Base-by-base conservation (phyloP, 2,797 vertebrate species). In the Notolepis coatsorum region DNA sequence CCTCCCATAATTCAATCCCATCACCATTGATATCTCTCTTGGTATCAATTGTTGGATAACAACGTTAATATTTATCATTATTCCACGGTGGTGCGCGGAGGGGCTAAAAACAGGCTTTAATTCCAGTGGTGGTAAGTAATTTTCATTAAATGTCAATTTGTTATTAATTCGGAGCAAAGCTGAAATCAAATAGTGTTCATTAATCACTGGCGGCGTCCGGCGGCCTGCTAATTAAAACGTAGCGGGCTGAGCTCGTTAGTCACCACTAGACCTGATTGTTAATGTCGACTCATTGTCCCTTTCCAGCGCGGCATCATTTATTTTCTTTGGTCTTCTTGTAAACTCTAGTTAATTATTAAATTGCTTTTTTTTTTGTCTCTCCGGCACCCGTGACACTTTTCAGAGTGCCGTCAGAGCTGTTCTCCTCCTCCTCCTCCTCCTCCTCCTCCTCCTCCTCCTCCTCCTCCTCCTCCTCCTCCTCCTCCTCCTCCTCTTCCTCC, bases 71-170 rank as follows among this genome's bases (percentile, higher is more conserved):
- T 88, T 55, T 13, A 49, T 86, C 88, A 80, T 87, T 87, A 80
- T 86, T 82, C 83, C 83, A 82, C 58, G 61, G 45, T 71, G 72
- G 52, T 57, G 72, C 71, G 73, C 76, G 84, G 83, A 81, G 68
- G 73, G 67, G 75, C 77, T 77, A 81, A 75, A 80, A 90, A 84
- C 71, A 64, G 42, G 81, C 74, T 91, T 93, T 90, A 85, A 91
- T 93, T 92, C 84, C 88, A 85, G 90, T 87, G 89, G 90, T 81
- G 79, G 89, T 91, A 90, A 92, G 92, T 92, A 90, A 93, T 93
- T 93, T 93, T 93, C 90, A 93, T 93, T 94, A 93, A 93, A 94
- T 93, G 92, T 93, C 91, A 93, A 93, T 94, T 93, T 93, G 90
- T 91, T 93, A 93, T 94, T 93, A 94, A 94, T 94, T 93, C 90